phyloP scores from a whole-genome alignment of 2,113 vertebrate genomes.

The Cairina moschata region DNA sequence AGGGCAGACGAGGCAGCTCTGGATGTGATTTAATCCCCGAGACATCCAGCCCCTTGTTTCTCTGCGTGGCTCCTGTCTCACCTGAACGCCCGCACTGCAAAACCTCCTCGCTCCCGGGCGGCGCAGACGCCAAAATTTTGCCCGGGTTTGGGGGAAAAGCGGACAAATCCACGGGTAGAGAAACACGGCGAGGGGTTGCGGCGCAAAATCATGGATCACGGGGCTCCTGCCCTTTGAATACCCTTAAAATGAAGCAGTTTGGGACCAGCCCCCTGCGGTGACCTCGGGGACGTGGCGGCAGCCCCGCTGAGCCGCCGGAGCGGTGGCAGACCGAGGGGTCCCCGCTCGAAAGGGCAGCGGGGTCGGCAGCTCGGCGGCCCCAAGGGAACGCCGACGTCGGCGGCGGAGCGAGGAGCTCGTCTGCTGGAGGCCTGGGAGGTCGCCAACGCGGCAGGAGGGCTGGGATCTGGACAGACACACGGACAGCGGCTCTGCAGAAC shows the following conservation, averaged over 20 bases:
- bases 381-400: fast-evolving
- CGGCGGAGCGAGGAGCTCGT: neutral
- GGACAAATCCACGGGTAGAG: fast-evolving
- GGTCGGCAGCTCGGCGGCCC: fast-evolving
- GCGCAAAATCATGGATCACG: fast-evolving
- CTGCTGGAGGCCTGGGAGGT: neutral
- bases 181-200: neutral
- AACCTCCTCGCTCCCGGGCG: neutral
- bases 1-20: neutral
- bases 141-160: fast-evolving
- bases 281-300: constrained; percentile 13
- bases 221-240: constrained; percentile 29
- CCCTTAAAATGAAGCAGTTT: neutral
- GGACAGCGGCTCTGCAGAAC: fast-evolving
- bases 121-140: neutral
- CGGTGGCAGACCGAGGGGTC: neutral
- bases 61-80: fast-evolving
- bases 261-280: neutral
- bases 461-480: neutral
- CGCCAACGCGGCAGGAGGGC: constrained; percentile 6
- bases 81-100: fast-evolving
- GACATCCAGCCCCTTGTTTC: fast-evolving
- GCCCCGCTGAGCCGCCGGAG: neutral
- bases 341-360: neutral
- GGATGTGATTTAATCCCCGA: neutral